Evolutionary conservation across 2,888 invertebrate genomes (phyloP).

Genomic region (Bombyx huttoni): DNA sequence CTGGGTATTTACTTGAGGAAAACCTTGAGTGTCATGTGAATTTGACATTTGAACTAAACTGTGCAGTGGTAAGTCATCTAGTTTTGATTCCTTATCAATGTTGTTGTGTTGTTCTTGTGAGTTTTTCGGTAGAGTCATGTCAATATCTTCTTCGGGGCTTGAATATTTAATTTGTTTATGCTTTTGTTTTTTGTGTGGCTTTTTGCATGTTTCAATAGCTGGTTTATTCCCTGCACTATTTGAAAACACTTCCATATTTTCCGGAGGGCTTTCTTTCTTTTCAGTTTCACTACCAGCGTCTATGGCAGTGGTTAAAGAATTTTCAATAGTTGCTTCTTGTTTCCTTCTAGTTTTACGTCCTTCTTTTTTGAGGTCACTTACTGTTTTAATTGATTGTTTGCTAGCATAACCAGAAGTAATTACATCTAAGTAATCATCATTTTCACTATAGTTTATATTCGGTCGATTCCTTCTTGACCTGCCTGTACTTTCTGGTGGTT

Average conservation of each 20-base stretch:
- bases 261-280: constrained; percentile 31
- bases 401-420: constrained; percentile 48
- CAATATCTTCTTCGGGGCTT: constrained; percentile 33
- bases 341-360: constrained; percentile 49
- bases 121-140: constrained; percentile 14
- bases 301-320: constrained; percentile 17
- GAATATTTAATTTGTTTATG: constrained; percentile 38
- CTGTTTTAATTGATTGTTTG: constrained; percentile 46
- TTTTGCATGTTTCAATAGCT: constrained; percentile 35
- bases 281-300: constrained; percentile 28
- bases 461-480: constrained; percentile 60
- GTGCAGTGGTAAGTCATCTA: constrained; percentile 8
- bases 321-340: constrained; percentile 29
- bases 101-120: constrained; percentile 14
- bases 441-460: constrained; percentile 70
- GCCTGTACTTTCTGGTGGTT: constrained; percentile 51
- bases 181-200: constrained; percentile 42
- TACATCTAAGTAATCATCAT: constrained; percentile 66
- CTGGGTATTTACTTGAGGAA: constrained; percentile 39
- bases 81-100: constrained; percentile 6
- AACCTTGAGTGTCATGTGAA: constrained; percentile 34
- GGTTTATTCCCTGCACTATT: constrained; percentile 33
- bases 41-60: constrained; percentile 28
- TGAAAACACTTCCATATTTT: constrained; percentile 46
- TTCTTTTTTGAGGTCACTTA: constrained; percentile 57